Base-by-base conservation (phyloP, 2,797 vertebrate species). In the Gila robusta region DNA sequence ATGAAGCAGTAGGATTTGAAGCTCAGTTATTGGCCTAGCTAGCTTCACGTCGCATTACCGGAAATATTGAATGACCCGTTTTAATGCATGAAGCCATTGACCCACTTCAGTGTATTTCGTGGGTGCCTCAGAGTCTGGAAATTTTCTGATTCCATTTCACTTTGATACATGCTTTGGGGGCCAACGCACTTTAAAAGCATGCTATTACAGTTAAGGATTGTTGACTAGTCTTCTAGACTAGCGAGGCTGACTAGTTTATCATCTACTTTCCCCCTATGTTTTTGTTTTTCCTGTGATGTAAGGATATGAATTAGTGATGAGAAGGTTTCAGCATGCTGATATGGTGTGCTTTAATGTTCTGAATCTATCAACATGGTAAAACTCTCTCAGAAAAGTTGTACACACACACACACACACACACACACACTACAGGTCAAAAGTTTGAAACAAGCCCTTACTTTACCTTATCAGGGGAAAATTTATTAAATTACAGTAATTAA, bases 21-120 rank as follows among this genome's bases (percentile, higher is more conserved):
- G 79, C 47, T 41, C 70, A 64, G 64, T 73, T 54, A 72, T 23
- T 88, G 83, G 86, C 59, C 72, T 74, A 81, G 85, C 59, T 26
- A 32, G 66, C 78, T 89, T 87, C 59, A 52, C 28, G 56, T 87
- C n/a, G 52, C 79, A 62, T 80, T 83, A 82, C 28, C 28, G 8
- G 37, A 56, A 85, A 88, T 56, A 80, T 47, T 39, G 69, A 90
- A 69, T 82, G 71, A 81, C 86, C 86, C 69, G 85, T 87, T 89
- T 86, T 44, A 83, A 79, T 82, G 77, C 87, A 80, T 74, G 49
- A 70, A 79, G 85, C 64, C 67, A 32, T 64, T 87, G 88, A 88
- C 88, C 88, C 81, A 89, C 56, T 90, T 89, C 78, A 85, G 19
- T 67, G 71, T 70, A 77, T 89, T 86, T 85, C 41, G 41, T n/a